Percentiles rank a stretch among this genome's conserved stretches.
phyloP scores from a whole-genome alignment of 2,797 vertebrate species.

The Xyrichtys novacula region DNA sequence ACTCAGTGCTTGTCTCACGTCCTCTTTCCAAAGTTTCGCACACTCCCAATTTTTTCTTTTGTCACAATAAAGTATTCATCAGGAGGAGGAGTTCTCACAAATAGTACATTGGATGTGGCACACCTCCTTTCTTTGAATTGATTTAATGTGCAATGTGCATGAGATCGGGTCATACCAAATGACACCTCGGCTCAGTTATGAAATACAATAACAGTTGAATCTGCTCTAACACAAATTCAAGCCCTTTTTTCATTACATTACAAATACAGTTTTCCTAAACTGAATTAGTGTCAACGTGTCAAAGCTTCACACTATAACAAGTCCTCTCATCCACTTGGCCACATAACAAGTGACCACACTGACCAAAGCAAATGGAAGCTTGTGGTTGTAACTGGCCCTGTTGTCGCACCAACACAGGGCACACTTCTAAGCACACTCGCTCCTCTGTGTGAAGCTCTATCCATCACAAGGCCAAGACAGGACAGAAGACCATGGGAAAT shows the following conservation, averaged over 20 bases:
- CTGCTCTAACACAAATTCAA: background rate
- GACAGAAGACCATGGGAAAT: conserved; percentile 82
- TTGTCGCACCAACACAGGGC: conserved; percentile 71
- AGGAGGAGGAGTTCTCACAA: too few species aligned
- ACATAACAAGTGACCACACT: conserved; percentile 44
- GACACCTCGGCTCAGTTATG: too few species aligned
- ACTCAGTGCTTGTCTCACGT: too few species aligned
- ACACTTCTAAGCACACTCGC: conserved; percentile 70
- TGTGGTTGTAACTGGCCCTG: conserved; percentile 39
- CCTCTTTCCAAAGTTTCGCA: too few species aligned
- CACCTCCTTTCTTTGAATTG: too few species aligned
- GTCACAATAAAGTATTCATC: too few species aligned
- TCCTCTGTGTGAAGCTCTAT: conserved; percentile 69
- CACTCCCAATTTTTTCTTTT: too few species aligned
- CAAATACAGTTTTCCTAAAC: background rate
- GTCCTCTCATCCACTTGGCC: conserved; percentile 32
- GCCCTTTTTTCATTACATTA: background rate
- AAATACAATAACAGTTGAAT: background rate
- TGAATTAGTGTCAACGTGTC: background rate
- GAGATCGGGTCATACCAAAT: too few species aligned
- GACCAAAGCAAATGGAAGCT: conserved; percentile 62
- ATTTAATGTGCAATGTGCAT: too few species aligned
- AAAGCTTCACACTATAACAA: background rate
- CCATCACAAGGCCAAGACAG: conserved; percentile 74
- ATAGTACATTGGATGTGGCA: too few species aligned